These are phyloP conservation scores for Pica pica DNA, from an alignment of 2,113 vertebrate species.

Conservation along the genomic window DNA sequence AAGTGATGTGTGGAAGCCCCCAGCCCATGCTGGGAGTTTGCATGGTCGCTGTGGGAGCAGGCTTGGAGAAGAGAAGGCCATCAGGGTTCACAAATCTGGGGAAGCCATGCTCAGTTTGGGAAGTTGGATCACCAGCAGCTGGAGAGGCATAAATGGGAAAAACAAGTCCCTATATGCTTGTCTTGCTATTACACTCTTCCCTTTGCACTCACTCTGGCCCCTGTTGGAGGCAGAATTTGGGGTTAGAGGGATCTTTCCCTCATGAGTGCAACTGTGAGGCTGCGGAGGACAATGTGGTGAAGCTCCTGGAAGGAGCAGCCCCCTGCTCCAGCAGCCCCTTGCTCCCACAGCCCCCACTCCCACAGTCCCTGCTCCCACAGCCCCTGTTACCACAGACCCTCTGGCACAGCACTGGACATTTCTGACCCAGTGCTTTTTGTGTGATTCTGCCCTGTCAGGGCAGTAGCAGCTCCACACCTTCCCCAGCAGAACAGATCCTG, in stretches of 20 bases:
- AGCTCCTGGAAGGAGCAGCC: background rate
- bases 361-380: background rate
- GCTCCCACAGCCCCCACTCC: background rate
- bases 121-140: background rate
- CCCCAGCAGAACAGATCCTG: background rate
- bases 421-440: background rate
- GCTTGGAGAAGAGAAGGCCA: background rate
- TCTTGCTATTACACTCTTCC: background rate
- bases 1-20: background rate
- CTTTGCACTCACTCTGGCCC: background rate
- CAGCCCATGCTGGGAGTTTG: background rate
- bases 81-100: background rate
- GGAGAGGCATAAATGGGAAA: background rate
- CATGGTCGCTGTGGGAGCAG: accelerated
- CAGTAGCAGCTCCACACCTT: background rate
- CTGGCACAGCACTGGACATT: background rate
- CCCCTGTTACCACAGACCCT: accelerated
- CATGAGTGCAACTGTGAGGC: accelerated
- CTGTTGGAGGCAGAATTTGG: background rate
- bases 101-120: background rate
- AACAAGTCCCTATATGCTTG: accelerated
- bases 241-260: background rate
- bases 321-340: background rate
- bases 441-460: background rate
- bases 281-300: background rate